phyloP scores from a whole-genome alignment of 1,140 invertebrate species.

The Caenorhabditis elegans region WBcel235 BX284605.5:7905001-7905500 shows the following conservation, averaged over 20 bases:
- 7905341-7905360: not conserved
- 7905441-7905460: constrained; percentile 5
- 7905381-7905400: not conserved
- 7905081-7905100: too few species aligned
- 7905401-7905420: too few species aligned
- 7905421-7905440: not conserved
- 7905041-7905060: too few species aligned
- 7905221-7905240: not conserved
- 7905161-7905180: too few species aligned
- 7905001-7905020: too few species aligned
- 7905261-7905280: not conserved
- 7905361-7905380: not conserved
- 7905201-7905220: too few species aligned
- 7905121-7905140: too few species aligned
- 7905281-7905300: not conserved
- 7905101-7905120: too few species aligned
- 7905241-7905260: not conserved
- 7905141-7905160: too few species aligned
- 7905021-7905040: too few species aligned
- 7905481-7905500: not conserved
- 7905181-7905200: too few species aligned
- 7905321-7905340: not conserved
- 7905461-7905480: constrained; percentile 4
- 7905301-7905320: not conserved
- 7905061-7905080: too few species aligned